Evolutionary conservation across 2,888 invertebrate genomes (phyloP), one percentile per base, ranked within the genome.

Genomic region (Liopterus haemorrhoidalis): DNA sequence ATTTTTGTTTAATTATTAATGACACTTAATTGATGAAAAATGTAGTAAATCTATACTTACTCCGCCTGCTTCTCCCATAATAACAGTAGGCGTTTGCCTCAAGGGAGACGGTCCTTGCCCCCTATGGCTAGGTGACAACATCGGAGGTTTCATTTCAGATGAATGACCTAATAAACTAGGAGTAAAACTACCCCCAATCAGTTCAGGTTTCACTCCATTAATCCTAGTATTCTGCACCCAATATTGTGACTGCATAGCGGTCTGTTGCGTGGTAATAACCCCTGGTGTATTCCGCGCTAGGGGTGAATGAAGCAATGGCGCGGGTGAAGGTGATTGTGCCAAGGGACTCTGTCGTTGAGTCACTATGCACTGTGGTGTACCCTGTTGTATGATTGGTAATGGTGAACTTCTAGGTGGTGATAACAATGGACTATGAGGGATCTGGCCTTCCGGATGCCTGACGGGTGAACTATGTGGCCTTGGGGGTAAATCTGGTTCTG

Each of bases 21-120:
- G n/a, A n/a, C n/a, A n/a, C n/a, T n/a, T n/a, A n/a, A n/a, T n/a
- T n/a, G n/a, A n/a, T n/a, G 33, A 82, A 73, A n/a, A n/a, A n/a
- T n/a, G n/a, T n/a, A n/a, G n/a, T n/a, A n/a, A n/a, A n/a, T n/a
- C n/a, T n/a, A n/a, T n/a, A n/a, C n/a, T n/a, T 0, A 92, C 91
- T 28, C 91, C 88, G 41, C 91, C 92, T 25, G 89, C 88, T 67
- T 92, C 91, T 36, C 91, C 91, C 90, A 92, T 90, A 55, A 92
- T 88, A 51, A 91, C 91, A 35, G 89, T 87, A 20, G 92, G 91
- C 38, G 91, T 75, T 46, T 76, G 73, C 53, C 84, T 59, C 66
- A 82, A 60, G 71, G 77, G 57, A 42, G 36, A 50, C 49, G 15
- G 52, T 45, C 21, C 38, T 31, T 8, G 44, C 25, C 38, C 20